A percentile compares a stretch with the other conserved stretches of the same genome.
phyloP scores from a whole-genome alignment of 92 coral and sea anemone genomes.

The Bergia puertoricense region DNA sequence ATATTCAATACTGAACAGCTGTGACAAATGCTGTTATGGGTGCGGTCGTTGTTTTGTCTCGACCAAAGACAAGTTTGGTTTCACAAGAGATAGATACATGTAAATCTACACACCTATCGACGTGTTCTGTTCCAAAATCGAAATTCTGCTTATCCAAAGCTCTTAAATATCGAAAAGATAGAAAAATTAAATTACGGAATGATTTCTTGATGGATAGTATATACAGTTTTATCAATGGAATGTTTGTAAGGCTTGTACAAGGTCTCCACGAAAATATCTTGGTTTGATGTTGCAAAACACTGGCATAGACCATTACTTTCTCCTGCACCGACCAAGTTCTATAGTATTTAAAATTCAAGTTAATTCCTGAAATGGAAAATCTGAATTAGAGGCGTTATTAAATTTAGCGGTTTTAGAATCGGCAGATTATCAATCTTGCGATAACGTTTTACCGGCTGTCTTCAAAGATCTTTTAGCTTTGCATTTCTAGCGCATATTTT shows the following conservation, averaged over 20 bases:
- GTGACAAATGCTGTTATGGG: constrained; percentile 26
- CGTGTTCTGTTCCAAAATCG: constrained; percentile 6
- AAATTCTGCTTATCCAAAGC: constrained; percentile 26
- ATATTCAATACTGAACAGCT: constrained; percentile 43
- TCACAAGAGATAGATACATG: constrained; percentile 21
- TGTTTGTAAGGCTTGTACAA: not conserved
- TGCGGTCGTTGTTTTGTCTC: constrained; percentile 49
- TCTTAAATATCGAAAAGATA: constrained; percentile 15
- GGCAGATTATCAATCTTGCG: constrained; percentile 41
- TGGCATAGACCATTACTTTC: not conserved
- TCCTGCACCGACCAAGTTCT: constrained; percentile 9
- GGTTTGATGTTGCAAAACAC: not conserved
- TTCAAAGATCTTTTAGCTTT: constrained; percentile 1
- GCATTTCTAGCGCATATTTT: not conserved
- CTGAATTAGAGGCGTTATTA: constrained; percentile 45
- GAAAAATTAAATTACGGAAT: constrained; percentile 39
- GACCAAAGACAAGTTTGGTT: constrained; percentile 42
- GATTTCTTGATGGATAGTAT: constrained; percentile 1
- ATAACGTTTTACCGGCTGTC: constrained; percentile 38
- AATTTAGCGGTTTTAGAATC: constrained; percentile 43
- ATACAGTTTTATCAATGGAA: constrained; percentile 32
- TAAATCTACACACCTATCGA: constrained; percentile 24
- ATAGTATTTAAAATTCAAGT: not conserved
- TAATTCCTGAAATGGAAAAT: constrained; percentile 35
- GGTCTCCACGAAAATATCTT: not conserved